Percentiles rank a stretch among this genome's conserved stretches.
Evolutionary conservation across 1,140 invertebrate species (phyloP).

Genomic region (Cyrtorhinus lividipennis): DNA sequence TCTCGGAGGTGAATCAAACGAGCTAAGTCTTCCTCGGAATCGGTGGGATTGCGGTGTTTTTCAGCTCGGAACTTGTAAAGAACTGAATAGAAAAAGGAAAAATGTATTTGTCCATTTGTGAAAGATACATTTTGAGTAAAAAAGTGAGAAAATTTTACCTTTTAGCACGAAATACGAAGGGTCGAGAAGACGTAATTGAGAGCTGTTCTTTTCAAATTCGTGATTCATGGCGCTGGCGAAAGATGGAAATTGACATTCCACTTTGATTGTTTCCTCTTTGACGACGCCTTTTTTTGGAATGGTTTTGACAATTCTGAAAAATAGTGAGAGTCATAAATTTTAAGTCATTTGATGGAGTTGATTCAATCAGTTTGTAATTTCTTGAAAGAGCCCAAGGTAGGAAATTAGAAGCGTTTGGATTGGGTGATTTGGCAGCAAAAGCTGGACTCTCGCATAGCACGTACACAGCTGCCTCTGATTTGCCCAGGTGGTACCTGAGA

Average conservation of each 20-base stretch:
- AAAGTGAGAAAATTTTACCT: conserved; percentile 11
- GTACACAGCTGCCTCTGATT: too few species aligned
- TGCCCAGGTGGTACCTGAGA: too few species aligned
- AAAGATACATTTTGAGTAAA: too few species aligned
- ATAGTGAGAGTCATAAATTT: too few species aligned
- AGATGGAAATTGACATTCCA: background rate
- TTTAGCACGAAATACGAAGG: conserved; percentile 27
- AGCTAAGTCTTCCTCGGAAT: conserved; percentile 37
- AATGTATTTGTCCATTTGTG: too few species aligned
- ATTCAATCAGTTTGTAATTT: too few species aligned
- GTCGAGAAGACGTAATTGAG: background rate
- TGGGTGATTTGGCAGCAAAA: too few species aligned
- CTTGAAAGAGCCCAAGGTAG: too few species aligned
- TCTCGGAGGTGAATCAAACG: conserved; percentile 44
- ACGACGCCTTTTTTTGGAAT: conserved; percentile 11
- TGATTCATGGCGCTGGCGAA: background rate
- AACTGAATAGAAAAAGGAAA: too few species aligned
- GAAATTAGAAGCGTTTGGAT: too few species aligned
- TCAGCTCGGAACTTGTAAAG: conserved; percentile 59
- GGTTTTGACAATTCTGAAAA: background rate
- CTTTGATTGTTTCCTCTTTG: background rate
- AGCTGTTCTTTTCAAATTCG: background rate
- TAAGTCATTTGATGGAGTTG: too few species aligned
- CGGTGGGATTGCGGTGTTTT: conserved; percentile 38
- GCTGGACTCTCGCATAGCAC: too few species aligned